Percentiles rank a stretch among this genome's conserved stretches.
Conservation (phyloP, 2,797 vertebrate genomes). For the Sandelia bainsii region DNA sequence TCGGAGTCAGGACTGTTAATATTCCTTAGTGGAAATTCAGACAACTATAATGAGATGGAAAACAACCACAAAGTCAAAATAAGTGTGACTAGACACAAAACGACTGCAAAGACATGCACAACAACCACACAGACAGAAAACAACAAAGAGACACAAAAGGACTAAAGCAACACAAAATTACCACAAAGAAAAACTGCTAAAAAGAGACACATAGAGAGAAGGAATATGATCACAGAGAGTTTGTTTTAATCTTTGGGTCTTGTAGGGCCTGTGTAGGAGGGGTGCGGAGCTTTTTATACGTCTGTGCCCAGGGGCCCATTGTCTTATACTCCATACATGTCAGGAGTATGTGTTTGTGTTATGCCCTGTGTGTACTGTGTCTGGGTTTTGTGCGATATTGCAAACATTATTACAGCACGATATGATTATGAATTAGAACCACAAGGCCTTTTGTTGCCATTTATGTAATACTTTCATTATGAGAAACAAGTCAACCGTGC, state of each 20-base stretch:
- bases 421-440: conserved; percentile 53
- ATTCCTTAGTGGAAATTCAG: neutral
- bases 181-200: too few relatives aligned
- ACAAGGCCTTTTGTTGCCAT: conserved; percentile 34
- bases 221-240: neutral
- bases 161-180: neutral
- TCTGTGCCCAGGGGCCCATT: neutral
- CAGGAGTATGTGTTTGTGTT: neutral
- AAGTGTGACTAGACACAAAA: neutral
- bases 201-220: neutral
- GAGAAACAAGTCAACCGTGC: conserved; percentile 39
- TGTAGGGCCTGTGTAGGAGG: neutral
- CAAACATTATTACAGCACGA: conserved; percentile 64
- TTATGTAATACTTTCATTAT: conserved; percentile 59
- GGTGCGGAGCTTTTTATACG: neutral
- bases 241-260: neutral
- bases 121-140: neutral
- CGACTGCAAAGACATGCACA: neutral
- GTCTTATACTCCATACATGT: neutral
- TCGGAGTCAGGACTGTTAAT: too few relatives aligned
- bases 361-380: conserved; percentile 1
- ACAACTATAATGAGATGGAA: neutral
- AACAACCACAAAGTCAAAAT: neutral
- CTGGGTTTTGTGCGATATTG: conserved; percentile 56
- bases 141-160: neutral